Evolutionary conservation across 2,797 vertebrate species (phyloP).

Genomic region (Sternarchorhynchus goeldii): DNA sequence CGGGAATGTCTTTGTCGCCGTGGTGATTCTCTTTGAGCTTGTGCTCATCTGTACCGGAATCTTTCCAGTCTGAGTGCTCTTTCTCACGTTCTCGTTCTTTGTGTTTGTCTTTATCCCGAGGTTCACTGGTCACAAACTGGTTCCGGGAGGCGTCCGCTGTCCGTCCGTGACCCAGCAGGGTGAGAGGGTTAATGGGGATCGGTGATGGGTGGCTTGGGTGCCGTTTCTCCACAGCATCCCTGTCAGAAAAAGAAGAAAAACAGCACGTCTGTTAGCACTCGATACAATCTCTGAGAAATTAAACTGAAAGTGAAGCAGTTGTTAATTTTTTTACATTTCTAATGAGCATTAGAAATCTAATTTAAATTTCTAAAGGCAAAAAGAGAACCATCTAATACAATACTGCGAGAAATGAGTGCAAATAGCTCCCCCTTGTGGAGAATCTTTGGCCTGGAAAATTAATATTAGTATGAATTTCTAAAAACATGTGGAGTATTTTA

Average conservation of each 20-base stretch:
- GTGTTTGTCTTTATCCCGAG: constrained; percentile 88
- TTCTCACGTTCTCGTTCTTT: constrained; percentile 88
- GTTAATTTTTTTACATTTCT: too few species aligned
- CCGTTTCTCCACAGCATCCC: constrained; percentile 91
- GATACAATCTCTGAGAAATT: neutral
- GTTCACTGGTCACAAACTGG: constrained; percentile 85
- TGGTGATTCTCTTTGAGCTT: constrained; percentile 89
- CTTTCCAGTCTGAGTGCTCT: constrained; percentile 85
- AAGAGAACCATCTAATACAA: too few species aligned
- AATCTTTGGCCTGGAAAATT: too few species aligned
- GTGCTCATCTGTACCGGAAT: constrained; percentile 83
- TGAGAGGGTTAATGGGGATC: constrained; percentile 83
- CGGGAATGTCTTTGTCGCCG: constrained; percentile 83
- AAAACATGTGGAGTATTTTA: too few species aligned
- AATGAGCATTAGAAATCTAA: too few species aligned
- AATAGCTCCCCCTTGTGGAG: too few species aligned
- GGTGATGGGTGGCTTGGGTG: constrained; percentile 91
- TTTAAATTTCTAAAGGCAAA: too few species aligned
- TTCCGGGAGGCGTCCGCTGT: constrained; percentile 86
- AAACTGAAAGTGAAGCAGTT: too few species aligned
- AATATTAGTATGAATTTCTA: too few species aligned
- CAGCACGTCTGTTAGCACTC: neutral
- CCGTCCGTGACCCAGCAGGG: constrained; percentile 84
- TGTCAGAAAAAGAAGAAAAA: constrained; percentile 55
- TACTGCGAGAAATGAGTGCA: too few species aligned